phyloP scores from a whole-genome alignment of 2,113 vertebrate species.

The Myrmophylax atrothorax region DNA sequence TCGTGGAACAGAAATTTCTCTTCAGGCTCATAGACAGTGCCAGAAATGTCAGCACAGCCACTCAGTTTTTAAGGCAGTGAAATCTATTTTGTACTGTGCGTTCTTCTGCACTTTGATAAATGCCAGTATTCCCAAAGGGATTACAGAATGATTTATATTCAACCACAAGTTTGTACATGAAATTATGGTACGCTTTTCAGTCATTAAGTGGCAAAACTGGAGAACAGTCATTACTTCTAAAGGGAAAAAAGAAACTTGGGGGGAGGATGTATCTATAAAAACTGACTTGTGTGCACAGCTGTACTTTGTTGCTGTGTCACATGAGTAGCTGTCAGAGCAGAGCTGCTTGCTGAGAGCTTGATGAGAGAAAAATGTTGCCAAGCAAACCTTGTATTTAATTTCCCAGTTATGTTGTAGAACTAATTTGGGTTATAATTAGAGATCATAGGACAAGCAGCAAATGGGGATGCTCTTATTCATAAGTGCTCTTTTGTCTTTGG shows the following conservation, averaged over 20 bases:
- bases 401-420: constrained; percentile 36
- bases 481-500: neutral
- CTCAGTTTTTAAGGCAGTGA: neutral
- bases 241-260: neutral
- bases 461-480: neutral
- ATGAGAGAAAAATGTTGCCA: constrained; percentile 39
- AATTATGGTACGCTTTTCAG: constrained; percentile 8
- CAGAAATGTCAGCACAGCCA: neutral
- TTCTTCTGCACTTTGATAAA: constrained; percentile 30
- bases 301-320: constrained; percentile 48
- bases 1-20: neutral
- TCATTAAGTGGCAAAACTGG: neutral
- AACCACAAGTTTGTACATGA: neutral
- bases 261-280: neutral
- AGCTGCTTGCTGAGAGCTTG: constrained; percentile 72
- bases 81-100: neutral
- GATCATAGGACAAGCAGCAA: neutral
- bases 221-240: neutral
- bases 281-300: constrained; percentile 43
- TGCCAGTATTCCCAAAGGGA: neutral
- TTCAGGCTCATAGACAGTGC: neutral
- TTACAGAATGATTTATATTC: neutral
- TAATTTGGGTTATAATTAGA: constrained; percentile 57
- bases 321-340: constrained; percentile 37
- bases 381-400: constrained; percentile 55